A percentile compares a stretch with the other conserved stretches of the same genome.
Evolutionary conservation across 2,113 vertebrate genomes (phyloP).

Genomic region (Tachuris rubrigastra): DNA sequence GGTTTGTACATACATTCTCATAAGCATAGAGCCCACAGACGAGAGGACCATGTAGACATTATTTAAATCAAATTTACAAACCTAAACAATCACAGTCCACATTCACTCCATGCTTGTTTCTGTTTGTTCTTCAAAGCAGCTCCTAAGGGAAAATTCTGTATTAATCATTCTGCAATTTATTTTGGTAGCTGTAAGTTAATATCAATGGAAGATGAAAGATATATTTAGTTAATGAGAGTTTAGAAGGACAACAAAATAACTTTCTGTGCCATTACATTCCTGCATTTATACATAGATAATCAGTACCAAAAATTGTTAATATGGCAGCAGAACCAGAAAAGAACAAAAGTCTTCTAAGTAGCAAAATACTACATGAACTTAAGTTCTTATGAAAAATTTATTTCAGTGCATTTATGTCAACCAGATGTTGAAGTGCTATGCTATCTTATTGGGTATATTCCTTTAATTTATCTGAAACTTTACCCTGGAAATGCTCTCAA

Average conservation of each 20-base stretch:
- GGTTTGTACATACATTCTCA: not conserved
- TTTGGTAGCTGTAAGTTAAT: not conserved
- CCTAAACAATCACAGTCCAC: not conserved
- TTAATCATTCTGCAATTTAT: not conserved
- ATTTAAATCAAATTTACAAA: not conserved
- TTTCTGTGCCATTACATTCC: not conserved
- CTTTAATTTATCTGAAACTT: not conserved
- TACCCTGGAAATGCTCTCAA: not conserved
- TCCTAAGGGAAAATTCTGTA: not conserved
- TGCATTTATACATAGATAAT: not conserved
- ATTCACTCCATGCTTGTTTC: not conserved
- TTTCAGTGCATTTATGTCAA: not conserved
- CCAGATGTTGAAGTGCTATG: rapidly evolving
- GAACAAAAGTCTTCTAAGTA: not conserved
- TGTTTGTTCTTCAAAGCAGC: not conserved
- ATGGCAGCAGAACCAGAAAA: not conserved
- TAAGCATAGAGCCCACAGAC: not conserved
- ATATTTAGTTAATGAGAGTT: not conserved
- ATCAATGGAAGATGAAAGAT: not conserved
- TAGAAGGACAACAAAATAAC: not conserved
- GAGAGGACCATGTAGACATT: not conserved
- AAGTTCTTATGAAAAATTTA: not conserved
- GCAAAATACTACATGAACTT: not conserved
- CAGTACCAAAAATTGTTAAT: not conserved
- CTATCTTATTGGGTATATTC: not conserved